These are phyloP conservation scores for Takifugu flavidus DNA, from an alignment of 2,113 vertebrate species.

Conservation along the genomic window DNA sequence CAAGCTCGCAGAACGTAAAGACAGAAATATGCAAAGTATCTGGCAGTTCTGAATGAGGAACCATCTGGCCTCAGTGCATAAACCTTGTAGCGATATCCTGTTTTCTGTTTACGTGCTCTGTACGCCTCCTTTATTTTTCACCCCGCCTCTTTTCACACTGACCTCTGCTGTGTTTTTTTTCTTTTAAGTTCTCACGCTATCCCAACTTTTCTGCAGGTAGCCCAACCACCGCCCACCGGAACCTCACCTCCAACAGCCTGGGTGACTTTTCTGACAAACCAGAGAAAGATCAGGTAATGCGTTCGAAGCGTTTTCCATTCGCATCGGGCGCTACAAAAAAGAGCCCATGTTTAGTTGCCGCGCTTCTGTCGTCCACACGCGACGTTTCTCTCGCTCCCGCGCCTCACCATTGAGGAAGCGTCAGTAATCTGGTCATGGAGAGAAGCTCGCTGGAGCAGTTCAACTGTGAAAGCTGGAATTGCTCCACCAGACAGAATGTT, in stretches of 20 bases:
- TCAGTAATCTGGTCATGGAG: not conserved
- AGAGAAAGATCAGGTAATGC: slow-evolving; percentile 92
- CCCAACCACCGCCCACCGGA: slow-evolving; percentile 85
- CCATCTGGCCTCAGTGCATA: slow-evolving; percentile 34
- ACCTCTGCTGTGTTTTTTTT: not conserved
- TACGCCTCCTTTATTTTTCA: slow-evolving; percentile 21
- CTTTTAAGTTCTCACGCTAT: slow-evolving; percentile 9
- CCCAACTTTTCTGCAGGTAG: slow-evolving; percentile 78
- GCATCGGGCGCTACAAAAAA: slow-evolving; percentile 15
- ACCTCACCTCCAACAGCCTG: slow-evolving; percentile 92
- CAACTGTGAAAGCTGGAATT: slow-evolving; percentile 34
- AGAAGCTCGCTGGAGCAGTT: slow-evolving; percentile 16
- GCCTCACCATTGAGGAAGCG: slow-evolving; percentile 4
- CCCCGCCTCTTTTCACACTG: not conserved
- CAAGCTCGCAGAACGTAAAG: not conserved
- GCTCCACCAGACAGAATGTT: slow-evolving; percentile 3
- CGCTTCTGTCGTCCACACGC: slow-evolving; percentile 8
- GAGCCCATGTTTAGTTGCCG: slow-evolving; percentile 25
- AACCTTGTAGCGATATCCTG: slow-evolving; percentile 17
- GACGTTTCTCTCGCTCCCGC: slow-evolving; percentile 11
- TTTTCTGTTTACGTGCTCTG: slow-evolving; percentile 20
- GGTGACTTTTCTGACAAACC: slow-evolving; percentile 97
- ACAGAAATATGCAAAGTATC: not conserved
- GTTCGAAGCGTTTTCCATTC: not conserved
- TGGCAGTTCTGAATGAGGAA: slow-evolving; percentile 9